These are phyloP conservation scores for Ennomos erosarius DNA, from an alignment of 2,888 invertebrate genomes.

Conservation along the genomic window DNA sequence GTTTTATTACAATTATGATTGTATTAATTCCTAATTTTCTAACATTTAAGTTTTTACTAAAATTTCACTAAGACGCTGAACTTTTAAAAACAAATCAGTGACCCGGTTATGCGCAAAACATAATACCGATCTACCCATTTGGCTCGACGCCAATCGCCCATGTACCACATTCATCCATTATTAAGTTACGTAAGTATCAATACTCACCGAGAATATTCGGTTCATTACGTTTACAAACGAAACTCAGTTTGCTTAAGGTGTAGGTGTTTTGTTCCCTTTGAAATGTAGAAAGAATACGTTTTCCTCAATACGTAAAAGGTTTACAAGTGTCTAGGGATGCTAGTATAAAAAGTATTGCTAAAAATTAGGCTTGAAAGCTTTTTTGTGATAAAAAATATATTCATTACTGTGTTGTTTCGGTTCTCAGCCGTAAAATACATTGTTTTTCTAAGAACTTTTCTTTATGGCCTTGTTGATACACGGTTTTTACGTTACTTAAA, in stretches of 20 bases:
- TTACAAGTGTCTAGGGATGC: slow-evolving; percentile 12
- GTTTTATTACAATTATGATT: no score
- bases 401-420: no score
- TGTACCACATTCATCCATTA: slow-evolving; percentile 17
- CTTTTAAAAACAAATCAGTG: slow-evolving; percentile 17
- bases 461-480: no score
- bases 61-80: slow-evolving; percentile 3
- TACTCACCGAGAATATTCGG: slow-evolving; percentile 35
- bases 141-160: slow-evolving; percentile 36
- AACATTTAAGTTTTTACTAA: not conserved
- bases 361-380: no score
- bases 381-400: no score
- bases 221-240: slow-evolving; percentile 45
- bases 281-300: slow-evolving; percentile 8
- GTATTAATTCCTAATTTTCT: no score
- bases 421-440: no score
- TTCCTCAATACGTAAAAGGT: not conserved
- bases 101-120: slow-evolving; percentile 10
- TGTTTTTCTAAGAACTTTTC: no score
- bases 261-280: slow-evolving; percentile 37
- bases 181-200: slow-evolving; percentile 31
- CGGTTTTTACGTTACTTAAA: no score
- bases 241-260: slow-evolving; percentile 42
- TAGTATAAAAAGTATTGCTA: not conserved
- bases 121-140: slow-evolving; percentile 23